Conservation (phyloP, 2,113 vertebrate species). For the Typhlomys cinereus region DNA sequence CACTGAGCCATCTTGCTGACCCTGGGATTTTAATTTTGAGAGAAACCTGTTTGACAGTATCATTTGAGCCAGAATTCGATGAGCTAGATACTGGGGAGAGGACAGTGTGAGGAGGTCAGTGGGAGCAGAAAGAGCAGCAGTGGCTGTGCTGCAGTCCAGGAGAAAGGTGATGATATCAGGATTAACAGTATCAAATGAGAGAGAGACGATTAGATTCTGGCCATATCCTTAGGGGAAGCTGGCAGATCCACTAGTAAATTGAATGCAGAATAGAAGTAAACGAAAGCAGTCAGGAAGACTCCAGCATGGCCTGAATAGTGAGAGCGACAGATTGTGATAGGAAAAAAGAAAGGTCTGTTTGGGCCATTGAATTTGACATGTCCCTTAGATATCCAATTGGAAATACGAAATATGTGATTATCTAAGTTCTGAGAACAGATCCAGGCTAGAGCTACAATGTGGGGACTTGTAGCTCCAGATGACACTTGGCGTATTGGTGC, state of each 20-base stretch:
- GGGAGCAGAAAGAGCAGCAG: neutral
- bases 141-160: neutral
- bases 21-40: neutral
- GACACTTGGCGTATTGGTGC: constrained; percentile 44
- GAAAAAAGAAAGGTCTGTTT: neutral
- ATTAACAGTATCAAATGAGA: neutral
- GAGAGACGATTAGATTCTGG: neutral
- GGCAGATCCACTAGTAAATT: constrained; percentile 17
- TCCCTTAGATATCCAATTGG: neutral
- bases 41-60: neutral
- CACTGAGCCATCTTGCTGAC: no score
- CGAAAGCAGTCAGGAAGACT: neutral
- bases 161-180: neutral
- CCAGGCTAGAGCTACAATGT: constrained; percentile 54
- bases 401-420: neutral
- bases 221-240: neutral
- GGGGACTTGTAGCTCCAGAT: constrained; percentile 48
- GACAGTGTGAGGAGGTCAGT: neutral
- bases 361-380: neutral
- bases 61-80: neutral
- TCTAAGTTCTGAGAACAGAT: neutral
- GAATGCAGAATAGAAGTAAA: constrained; percentile 2
- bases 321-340: neutral
- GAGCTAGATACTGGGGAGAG: neutral
- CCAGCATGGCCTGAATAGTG: neutral